Base-by-base conservation (phyloP, 2,888 invertebrate species). In the Siphonodentalium dalli region DNA sequence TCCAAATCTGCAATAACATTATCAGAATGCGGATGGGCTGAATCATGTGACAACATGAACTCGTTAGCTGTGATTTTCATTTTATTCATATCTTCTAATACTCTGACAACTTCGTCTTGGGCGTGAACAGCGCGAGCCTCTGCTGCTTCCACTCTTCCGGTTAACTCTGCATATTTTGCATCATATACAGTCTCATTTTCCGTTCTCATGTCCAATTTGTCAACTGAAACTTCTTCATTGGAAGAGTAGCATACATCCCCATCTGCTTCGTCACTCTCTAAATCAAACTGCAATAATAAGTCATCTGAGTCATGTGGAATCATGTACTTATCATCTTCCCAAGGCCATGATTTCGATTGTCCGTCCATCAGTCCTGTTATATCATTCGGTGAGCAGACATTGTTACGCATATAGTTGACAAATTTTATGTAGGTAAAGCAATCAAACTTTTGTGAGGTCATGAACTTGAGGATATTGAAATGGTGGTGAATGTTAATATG, bases 371-470 rank as follows among this genome's bases (percentile, higher is more conserved):
- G n/a, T n/a, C n/a, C n/a, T n/a, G n/a, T n/a, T n/a, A n/a, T n/a
- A n/a, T n/a, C n/a, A n/a, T n/a, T n/a, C n/a, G n/a, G n/a, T n/a
- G n/a, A 6, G 37, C 35, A 53, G 54, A 78, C 79, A 68, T 69
- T 58, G 46, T 50, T 54, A 35, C 80, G 59, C 18, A 77, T 73
- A 52, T 63, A 80, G 61, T 80, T 80, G 47, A 80, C 63, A 63
- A 80, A 56, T 49, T 78, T 78, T 29, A 80, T 79, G 59, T 74
- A 80, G n/a, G 65, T 63, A 48, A 74, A 72, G 48, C 74, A 74
- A 50, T 78, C 77, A 15, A 78, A 48, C 5, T 66, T 42, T 60
- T 63, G 68, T 26, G 24, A 55, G 9, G 41, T 35, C 39, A 63
- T 63, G n/a, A 65, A 31, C 0, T 48, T 39, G 11, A 38, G 42